Conservation (phyloP, 2,888 invertebrate genomes). For the Tetranychus piercei region DNA sequence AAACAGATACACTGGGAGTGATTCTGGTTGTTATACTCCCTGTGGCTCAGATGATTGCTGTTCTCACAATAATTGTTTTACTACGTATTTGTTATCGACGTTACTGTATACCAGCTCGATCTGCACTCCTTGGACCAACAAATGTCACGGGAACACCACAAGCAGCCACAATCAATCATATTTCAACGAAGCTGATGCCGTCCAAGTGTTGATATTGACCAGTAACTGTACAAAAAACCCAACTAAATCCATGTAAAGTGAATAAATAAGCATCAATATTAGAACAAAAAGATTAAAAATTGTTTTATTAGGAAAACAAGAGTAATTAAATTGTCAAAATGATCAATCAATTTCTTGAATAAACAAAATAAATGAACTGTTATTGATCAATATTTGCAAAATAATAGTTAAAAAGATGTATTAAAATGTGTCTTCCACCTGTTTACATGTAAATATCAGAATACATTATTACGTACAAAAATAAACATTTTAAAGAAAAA, state of each 20-base stretch:
- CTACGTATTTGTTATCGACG: constrained; percentile 19
- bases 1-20: constrained; percentile 18
- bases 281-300: too few relatives aligned
- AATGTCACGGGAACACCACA: background rate
- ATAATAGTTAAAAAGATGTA: too few relatives aligned
- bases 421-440: too few relatives aligned
- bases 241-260: background rate
- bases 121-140: background rate
- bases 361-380: too few relatives aligned
- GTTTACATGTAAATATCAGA: too few relatives aligned
- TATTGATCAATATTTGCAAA: too few relatives aligned
- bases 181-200: background rate
- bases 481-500: too few relatives aligned
- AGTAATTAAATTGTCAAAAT: too few relatives aligned
- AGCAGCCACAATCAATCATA: background rate
- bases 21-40: constrained; percentile 22
- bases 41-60: constrained; percentile 21
- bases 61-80: constrained; percentile 17
- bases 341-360: too few relatives aligned
- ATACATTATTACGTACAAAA: too few relatives aligned
- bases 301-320: too few relatives aligned
- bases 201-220: background rate
- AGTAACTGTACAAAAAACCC: background rate
- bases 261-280: background rate
- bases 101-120: constrained; percentile 14